These are phyloP conservation scores for Hipparchia sbordonii DNA, from an alignment of 2,888 invertebrate genomes.

Conservation along the genomic window DNA sequence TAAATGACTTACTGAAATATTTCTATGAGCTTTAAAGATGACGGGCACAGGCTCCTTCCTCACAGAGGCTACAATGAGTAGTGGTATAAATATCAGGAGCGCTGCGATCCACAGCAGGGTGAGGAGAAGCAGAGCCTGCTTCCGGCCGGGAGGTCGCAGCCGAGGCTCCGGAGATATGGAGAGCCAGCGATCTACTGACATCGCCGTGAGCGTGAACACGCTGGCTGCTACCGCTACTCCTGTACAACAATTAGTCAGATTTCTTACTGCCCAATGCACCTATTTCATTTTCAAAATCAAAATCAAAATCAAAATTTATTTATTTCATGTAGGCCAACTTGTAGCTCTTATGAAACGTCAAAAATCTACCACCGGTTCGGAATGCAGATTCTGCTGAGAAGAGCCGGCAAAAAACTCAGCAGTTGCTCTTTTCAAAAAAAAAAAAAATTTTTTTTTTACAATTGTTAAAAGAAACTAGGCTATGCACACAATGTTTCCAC, in stretches of 20 bases:
- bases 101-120: conserved; percentile 86
- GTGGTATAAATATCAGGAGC: conserved; percentile 85
- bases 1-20: conserved; percentile 63
- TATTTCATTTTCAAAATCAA: no score
- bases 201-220: conserved; percentile 89
- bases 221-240: conserved; percentile 90
- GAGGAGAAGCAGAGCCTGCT: conserved; percentile 85
- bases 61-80: conserved; percentile 79
- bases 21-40: conserved; percentile 59
- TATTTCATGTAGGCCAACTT: no score
- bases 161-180: conserved; percentile 86
- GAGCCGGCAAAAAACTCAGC: no score
- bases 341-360: no score
- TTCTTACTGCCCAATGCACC: no score
- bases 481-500: no score
- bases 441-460: no score
- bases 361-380: no score
- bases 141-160: conserved; percentile 84
- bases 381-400: no score
- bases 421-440: no score
- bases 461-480: no score
- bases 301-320: no score
- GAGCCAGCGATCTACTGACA: conserved; percentile 90
- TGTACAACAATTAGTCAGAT: conserved; percentile 49
- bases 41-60: conserved; percentile 66